Base-by-base conservation (phyloP, 2,888 invertebrate species). In the Netelia inedita region DNA sequence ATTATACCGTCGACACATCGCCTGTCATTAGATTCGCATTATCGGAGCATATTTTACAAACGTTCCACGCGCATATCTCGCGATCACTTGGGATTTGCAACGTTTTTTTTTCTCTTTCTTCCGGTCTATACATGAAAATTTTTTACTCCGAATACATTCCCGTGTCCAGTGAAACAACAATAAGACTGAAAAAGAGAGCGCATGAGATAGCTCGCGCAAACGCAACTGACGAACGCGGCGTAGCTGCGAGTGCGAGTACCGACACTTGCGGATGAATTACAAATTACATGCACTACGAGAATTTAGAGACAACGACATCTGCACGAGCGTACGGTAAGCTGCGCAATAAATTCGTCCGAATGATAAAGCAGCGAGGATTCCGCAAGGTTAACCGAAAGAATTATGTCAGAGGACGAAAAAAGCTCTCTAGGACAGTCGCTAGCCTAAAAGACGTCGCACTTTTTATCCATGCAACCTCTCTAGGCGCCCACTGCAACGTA, bases 151-250 rank as follows among this genome's bases (percentile, higher is more conserved):
- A 87, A 88, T 86, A 87, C 85, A 80, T 88, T 88, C 87, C 88
- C 87, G 88, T 89, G 85, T 89, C 88, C 88, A 87, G 88, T 87
- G 69, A 71, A 88, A 89, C 88, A 91, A 91, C 87, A 90, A 89
- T 91, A 90, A 89, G 90, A 88, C 86, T 86, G 86, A 87, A 89
- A 86, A 61, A 88, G 87, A 85, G 86, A 86, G 87, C 83, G 84
- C 78, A 85, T 86, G 57, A 88, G 88, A 90, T 85, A 82, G 72
- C 50, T 63, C 61, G 66, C 85, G 68, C 73, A 19, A 16, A 80
- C 75, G 79, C 71, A 63, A 69, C 68, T 65, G 59, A 50, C 61
- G 53, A 59, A 61, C 80, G 59, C n/a, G 11, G 59, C n/a, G n/a
- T n/a, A n/a, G n/a, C n/a, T n/a, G n/a, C n/a, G n/a, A n/a, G n/a